Evolutionary conservation across 2,888 invertebrate genomes (phyloP).

Genomic region (Oxystoma pomonae): DNA sequence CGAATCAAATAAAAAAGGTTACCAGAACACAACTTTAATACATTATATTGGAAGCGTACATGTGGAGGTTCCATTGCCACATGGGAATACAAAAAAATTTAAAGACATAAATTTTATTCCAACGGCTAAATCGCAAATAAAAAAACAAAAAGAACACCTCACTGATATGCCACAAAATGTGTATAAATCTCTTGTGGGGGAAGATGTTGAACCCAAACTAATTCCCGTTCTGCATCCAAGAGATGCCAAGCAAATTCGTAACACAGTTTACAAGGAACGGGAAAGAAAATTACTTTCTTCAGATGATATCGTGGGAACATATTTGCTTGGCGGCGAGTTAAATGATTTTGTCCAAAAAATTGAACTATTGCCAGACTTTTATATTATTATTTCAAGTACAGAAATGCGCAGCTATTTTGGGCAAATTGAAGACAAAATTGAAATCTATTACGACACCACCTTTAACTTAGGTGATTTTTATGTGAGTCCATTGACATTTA

Average conservation of each 20-base stretch:
- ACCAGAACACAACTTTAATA: too few relatives aligned
- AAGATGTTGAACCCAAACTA: background rate
- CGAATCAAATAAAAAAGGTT: too few relatives aligned
- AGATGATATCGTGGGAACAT: background rate
- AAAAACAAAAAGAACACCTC: background rate
- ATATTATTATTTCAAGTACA: background rate
- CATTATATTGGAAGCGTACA: too few relatives aligned
- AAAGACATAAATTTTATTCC: too few relatives aligned
- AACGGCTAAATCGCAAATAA: background rate
- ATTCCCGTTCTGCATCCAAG: background rate
- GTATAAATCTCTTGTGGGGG: background rate
- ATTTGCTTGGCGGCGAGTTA: background rate
- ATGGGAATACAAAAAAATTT: too few relatives aligned
- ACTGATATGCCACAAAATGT: background rate
- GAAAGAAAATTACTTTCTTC: background rate
- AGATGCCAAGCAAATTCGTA: background rate
- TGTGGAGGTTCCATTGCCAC: too few relatives aligned
- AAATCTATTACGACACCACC: background rate
- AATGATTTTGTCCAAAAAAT: background rate
- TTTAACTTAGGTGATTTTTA: background rate
- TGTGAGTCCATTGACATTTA: background rate
- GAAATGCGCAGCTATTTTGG: background rate
- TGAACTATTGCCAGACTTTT: background rate
- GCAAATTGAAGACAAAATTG: background rate
- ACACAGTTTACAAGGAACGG: background rate